Percentiles rank a stretch among this genome's conserved stretches.
Conservation (phyloP, 2,113 vertebrate species). For the Fregata magnificens region DNA sequence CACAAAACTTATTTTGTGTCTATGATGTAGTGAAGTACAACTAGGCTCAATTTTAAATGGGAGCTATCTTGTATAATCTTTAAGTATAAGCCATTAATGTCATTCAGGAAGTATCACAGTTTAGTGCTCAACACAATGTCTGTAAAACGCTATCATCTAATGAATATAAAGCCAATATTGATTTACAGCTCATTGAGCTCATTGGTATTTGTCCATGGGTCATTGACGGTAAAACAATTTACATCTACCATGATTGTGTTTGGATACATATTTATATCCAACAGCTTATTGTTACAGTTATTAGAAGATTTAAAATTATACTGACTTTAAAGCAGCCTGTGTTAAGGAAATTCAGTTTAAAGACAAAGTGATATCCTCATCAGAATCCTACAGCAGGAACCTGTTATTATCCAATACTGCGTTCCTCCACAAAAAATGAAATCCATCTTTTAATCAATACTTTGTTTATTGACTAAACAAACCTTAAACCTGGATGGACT, state of each 20-base stretch:
- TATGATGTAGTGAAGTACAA: not conserved
- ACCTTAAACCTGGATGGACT: not conserved
- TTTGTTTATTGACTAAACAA: not conserved
- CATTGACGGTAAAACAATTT: not conserved
- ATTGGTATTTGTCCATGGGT: not conserved
- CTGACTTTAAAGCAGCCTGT: not conserved
- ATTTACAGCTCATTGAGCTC: not conserved
- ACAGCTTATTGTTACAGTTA: not conserved
- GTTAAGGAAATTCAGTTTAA: not conserved
- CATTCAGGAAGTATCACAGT: not conserved
- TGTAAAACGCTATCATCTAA: not conserved
- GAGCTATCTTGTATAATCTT: not conserved
- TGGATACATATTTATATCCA: not conserved
- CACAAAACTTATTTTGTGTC: not conserved
- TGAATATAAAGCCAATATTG: constrained; percentile 17
- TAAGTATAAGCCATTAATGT: not conserved
- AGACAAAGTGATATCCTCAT: not conserved
- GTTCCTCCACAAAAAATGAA: not conserved
- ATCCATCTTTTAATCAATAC: not conserved
- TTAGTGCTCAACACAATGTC: not conserved
- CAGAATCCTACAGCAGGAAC: not conserved
- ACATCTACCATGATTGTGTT: not conserved
- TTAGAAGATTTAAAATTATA: not conserved
- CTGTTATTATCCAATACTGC: not conserved
- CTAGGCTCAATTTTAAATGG: not conserved